Conservation (phyloP, 2,797 vertebrate genomes). For the Tokudaia muenninki region DNA sequence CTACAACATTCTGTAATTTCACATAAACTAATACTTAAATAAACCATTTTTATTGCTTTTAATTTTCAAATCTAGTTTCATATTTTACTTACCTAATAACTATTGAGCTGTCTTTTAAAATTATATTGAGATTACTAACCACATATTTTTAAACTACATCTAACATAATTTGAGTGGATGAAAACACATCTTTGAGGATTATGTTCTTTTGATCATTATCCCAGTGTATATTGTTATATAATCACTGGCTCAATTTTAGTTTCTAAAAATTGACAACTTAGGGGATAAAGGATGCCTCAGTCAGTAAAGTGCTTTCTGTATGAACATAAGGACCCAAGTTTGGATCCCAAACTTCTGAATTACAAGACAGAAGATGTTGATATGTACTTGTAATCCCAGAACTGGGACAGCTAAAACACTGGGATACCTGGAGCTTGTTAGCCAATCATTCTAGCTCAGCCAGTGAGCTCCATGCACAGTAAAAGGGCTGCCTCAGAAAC, state of each 20-base stretch:
- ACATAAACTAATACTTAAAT: not conserved
- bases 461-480: not conserved
- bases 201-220: not conserved
- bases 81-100: slow-evolving; percentile 37
- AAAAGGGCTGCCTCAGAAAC: not conserved
- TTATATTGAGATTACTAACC: not conserved
- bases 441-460: not conserved
- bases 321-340: not conserved
- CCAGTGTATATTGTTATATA: not conserved
- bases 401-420: not conserved
- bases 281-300: not conserved
- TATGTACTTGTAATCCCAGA: not conserved
- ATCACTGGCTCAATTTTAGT: not conserved
- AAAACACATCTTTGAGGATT: slow-evolving; percentile 3
- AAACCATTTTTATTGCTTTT: not conserved
- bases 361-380: not conserved
- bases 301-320: not conserved
- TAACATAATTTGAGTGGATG: not conserved
- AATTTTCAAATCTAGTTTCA: slow-evolving; percentile 22
- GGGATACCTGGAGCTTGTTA: not conserved
- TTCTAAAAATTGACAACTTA: not conserved
- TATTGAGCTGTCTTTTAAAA: slow-evolving; percentile 51
- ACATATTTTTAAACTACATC: not conserved
- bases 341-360: not conserved
- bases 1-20: not conserved